phyloP scores from a whole-genome alignment of 2,113 vertebrate genomes.

The Camelus bactrianus region DNA sequence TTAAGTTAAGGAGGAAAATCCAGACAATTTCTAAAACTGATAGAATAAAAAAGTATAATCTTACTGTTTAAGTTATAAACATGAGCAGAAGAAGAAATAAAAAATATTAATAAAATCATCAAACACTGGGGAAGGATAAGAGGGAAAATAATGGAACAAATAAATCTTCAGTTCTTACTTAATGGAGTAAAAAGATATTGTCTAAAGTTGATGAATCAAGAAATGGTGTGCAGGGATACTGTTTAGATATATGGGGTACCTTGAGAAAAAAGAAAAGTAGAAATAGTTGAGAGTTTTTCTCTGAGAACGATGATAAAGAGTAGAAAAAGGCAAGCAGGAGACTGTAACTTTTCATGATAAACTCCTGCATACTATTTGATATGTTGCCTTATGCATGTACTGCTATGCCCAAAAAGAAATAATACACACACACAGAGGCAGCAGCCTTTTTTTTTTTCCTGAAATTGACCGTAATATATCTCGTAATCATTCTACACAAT shows the following conservation, averaged over 20 bases:
- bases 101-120: background rate
- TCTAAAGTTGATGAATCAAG: conserved; percentile 4
- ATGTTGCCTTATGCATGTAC: background rate
- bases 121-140: background rate
- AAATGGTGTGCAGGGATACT: background rate
- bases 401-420: background rate
- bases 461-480: background rate
- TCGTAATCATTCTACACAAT: background rate
- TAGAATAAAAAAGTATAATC: background rate
- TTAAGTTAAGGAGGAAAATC: background rate
- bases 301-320: background rate
- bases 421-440: background rate
- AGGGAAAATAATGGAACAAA: background rate
- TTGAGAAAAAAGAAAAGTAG: background rate
- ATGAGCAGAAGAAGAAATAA: background rate
- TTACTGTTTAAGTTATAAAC: conserved; percentile 16
- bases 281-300: background rate
- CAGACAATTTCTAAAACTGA: background rate
- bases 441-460: background rate
- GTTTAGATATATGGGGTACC: background rate
- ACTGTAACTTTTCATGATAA: background rate
- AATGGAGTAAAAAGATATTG: background rate
- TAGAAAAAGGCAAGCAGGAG: background rate
- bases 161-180: background rate
- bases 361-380: background rate